phyloP scores from a whole-genome alignment of 2,113 vertebrate genomes.

The Psammodynastes pulverulentus region DNA sequence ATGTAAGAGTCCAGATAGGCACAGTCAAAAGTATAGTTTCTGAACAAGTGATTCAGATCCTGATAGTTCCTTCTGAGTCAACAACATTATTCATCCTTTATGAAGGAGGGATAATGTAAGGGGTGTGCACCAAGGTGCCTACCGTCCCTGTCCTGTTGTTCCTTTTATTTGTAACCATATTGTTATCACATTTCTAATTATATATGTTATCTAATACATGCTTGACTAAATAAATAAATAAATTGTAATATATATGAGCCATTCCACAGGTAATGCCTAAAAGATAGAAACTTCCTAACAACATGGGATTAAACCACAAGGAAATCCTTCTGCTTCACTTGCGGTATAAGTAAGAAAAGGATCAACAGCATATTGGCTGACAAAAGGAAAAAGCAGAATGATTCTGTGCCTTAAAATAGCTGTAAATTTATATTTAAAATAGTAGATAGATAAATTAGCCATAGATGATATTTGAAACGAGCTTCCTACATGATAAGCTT shows the following conservation, averaged over 20 bases:
- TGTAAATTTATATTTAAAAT: neutral
- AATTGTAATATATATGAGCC: neutral
- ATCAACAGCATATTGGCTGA: neutral
- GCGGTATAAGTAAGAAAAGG: neutral
- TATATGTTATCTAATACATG: no score
- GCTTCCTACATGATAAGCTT: slow-evolving; percentile 21
- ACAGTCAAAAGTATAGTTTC: neutral
- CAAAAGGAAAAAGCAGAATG: neutral
- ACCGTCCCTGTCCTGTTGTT: no score
- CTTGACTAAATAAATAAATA: no score
- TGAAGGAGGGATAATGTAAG: neutral
- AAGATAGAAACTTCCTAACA: neutral
- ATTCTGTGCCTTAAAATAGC: neutral
- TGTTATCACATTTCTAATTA: no score
- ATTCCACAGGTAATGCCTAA: neutral
- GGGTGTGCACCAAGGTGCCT: no score
- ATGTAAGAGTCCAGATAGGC: neutral
- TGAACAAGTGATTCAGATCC: neutral
- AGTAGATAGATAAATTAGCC: neutral
- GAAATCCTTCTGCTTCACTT: neutral
- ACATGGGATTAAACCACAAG: neutral
- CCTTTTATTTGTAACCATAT: no score
- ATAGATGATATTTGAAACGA: slow-evolving; percentile 38
- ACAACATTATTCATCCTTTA: neutral
- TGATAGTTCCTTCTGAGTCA: neutral